phyloP scores from a whole-genome alignment of 1,140 invertebrate genomes.

The Drosophila paulistorum region DNA sequence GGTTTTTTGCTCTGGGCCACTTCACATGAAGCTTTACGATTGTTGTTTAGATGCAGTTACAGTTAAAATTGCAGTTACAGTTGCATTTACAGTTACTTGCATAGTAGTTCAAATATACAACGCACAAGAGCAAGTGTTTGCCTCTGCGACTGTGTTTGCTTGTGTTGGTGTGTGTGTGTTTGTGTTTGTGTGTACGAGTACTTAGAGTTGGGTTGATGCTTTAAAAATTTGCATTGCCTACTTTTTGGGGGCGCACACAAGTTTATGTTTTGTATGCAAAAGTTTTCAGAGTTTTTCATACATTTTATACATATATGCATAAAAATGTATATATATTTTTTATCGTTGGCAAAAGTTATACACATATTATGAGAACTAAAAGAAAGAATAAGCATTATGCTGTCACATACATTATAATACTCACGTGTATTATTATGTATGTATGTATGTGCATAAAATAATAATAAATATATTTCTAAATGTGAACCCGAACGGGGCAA shows the following conservation, averaged over 20 bases:
- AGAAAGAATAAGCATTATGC: slow-evolving; percentile 24
- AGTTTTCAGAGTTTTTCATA: slow-evolving; percentile 19
- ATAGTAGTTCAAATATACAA: slow-evolving; percentile 25
- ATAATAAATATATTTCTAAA: slow-evolving; percentile 3
- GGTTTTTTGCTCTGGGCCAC: slow-evolving; percentile 58
- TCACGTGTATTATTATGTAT: slow-evolving; percentile 57
- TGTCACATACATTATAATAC: slow-evolving; percentile 65
- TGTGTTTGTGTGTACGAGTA: slow-evolving; percentile 12
- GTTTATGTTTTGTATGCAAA: slow-evolving; percentile 19
- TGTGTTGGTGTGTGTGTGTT: background rate
- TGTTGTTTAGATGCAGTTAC: slow-evolving; percentile 73
- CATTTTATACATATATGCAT: background rate
- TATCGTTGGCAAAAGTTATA: slow-evolving; percentile 58
- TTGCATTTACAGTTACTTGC: slow-evolving; percentile 36
- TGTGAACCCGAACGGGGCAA: background rate
- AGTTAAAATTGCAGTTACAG: slow-evolving; percentile 54
- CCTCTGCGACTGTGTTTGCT: background rate
- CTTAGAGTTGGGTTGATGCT: slow-evolving; percentile 21
- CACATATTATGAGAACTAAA: slow-evolving; percentile 48
- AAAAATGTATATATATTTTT: background rate
- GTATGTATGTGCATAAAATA: slow-evolving; percentile 31
- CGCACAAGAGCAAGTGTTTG: background rate
- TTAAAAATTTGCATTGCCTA: slow-evolving; percentile 66
- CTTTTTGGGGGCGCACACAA: slow-evolving; percentile 31
- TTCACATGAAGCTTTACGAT: slow-evolving; percentile 69